phyloP scores from a whole-genome alignment of 2,797 vertebrate species.

The Falco columbarius region DNA sequence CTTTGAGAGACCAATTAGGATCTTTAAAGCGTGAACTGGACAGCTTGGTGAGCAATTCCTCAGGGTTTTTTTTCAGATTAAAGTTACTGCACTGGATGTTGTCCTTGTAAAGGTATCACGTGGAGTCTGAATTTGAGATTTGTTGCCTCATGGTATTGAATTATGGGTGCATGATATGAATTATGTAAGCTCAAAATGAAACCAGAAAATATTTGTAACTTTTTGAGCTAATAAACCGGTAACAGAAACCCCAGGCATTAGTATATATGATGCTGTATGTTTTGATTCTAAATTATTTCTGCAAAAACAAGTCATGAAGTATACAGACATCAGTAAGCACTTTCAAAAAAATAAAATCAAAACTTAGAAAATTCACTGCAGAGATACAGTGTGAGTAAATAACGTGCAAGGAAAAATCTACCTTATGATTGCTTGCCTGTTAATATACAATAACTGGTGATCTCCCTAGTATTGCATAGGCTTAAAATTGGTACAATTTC shows the following conservation, averaged over 20 bases:
- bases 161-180: background rate
- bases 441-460: background rate
- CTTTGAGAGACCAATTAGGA: background rate
- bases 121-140: background rate
- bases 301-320: background rate
- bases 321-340: background rate
- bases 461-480: background rate
- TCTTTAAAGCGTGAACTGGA: background rate
- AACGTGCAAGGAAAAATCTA: background rate
- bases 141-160: background rate
- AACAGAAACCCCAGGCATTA: background rate
- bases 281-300: background rate
- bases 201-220: background rate
- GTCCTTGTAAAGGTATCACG: background rate
- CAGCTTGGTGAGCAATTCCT: background rate
- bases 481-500: background rate
- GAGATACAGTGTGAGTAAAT: background rate
- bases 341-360: background rate
- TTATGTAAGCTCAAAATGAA: background rate
- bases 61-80: background rate
- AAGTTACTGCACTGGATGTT: background rate
- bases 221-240: background rate
- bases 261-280: too few species aligned
- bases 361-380: background rate
- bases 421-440: background rate